These are phyloP conservation scores for Hemichromis elongatus DNA, from an alignment of 2,113 vertebrate species.

Conservation along the genomic window DNA sequence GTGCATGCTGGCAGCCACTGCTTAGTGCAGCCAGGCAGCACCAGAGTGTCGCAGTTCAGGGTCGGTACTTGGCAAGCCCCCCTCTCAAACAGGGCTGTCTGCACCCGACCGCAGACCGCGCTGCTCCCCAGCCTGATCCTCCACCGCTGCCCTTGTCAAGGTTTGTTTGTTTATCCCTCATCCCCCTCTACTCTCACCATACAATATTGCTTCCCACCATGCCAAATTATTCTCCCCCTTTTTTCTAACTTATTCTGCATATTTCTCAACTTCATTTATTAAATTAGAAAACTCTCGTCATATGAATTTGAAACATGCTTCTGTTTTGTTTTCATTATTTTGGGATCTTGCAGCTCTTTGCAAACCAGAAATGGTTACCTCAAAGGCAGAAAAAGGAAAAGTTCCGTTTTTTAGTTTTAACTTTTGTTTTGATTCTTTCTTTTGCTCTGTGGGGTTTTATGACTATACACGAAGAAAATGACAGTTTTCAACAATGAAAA, in stretches of 20 bases:
- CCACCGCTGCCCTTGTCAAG: constrained; percentile 67
- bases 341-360: background rate
- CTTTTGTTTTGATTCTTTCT: background rate
- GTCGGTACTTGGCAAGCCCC: constrained; percentile 71
- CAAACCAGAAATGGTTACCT: background rate
- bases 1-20: constrained; percentile 66
- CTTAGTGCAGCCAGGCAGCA: constrained; percentile 69
- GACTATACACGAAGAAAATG: background rate
- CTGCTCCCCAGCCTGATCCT: constrained; percentile 48
- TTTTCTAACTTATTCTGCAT: constrained; percentile 66
- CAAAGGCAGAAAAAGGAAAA: background rate
- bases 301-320: constrained; percentile 49
- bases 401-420: background rate
- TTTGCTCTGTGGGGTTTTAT: background rate
- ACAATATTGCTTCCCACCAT: constrained; percentile 58
- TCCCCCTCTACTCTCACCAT: constrained; percentile 42
- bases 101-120: constrained; percentile 57
- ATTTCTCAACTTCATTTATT: constrained; percentile 70
- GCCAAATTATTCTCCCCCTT: constrained; percentile 59
- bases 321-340: constrained; percentile 34
- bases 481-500: background rate
- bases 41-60: constrained; percentile 69
- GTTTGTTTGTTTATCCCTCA: constrained; percentile 71
- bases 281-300: constrained; percentile 53
- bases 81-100: constrained; percentile 53